phyloP scores from a whole-genome alignment of 2,888 invertebrate genomes.

The Galeopsomyia nigrocyanea region DNA sequence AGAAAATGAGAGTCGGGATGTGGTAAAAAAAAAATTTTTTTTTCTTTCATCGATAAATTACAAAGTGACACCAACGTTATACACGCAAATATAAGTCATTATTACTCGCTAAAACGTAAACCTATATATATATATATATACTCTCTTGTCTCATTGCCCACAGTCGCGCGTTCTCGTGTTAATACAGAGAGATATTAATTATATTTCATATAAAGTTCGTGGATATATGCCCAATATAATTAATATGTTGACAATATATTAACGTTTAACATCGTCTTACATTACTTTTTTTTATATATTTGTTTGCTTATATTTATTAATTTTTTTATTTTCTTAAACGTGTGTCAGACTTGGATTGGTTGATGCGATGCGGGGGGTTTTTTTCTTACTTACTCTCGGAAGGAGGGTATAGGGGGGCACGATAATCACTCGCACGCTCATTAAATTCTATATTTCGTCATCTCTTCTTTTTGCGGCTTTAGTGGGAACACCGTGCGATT shows the following conservation, averaged over 20 bases:
- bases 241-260: conserved; percentile 50
- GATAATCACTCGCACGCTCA: conserved; percentile 46
- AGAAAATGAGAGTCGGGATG: neutral
- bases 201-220: conserved; percentile 51
- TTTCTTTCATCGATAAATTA: conserved; percentile 32
- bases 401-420: conserved; percentile 41
- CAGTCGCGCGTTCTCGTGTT: conserved; percentile 37
- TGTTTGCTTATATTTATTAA: conserved; percentile 39
- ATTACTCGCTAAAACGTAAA: conserved; percentile 40
- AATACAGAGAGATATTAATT: conserved; percentile 55
- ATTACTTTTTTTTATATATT: conserved; percentile 38
- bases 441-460: conserved; percentile 26
- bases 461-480: conserved; percentile 24
- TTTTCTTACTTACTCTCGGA: conserved; percentile 20
- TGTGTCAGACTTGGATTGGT: conserved; percentile 44
- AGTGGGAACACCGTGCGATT: conserved; percentile 41
- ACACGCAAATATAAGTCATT: conserved; percentile 47
- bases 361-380: conserved; percentile 45
- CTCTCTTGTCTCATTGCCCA: conserved; percentile 12
- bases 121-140: conserved; percentile 10
- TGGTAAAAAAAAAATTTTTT: neutral
- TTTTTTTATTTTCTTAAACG: conserved; percentile 39
- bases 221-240: conserved; percentile 48
- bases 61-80: conserved; percentile 45
- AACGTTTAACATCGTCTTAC: conserved; percentile 49